Evolutionary conservation across 2,888 invertebrate species (phyloP), one percentile per base, ranked within the genome.

Genomic region (Antheraea yamamai): DNA sequence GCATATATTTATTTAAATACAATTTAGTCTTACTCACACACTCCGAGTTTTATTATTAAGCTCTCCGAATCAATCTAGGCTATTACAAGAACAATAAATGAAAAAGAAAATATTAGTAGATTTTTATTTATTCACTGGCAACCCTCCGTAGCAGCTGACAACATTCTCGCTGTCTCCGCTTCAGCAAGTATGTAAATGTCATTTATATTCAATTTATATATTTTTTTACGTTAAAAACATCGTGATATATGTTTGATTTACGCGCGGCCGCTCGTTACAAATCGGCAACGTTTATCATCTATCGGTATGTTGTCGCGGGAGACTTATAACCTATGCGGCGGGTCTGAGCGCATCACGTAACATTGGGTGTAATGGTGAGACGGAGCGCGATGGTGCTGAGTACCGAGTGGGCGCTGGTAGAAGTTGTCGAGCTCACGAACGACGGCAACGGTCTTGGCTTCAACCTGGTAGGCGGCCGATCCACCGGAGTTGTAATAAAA

Each of bases 341-440:
- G 81, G 79, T 80, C 83, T 81, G 80, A 78, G 83, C 84, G 85
- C 85, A 87, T 92, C 93, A 94, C 94, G 93, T 93, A 93, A 94
- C 93, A 85, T 85, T 88, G 88, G 87, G 85, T 87, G 89, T 88
- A 89, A 95, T 95, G 95, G 95, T 95, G 88, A 92, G 89, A 87
- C 88, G 87, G 84, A 83, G 84, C 88, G 94, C 92, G 89, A 96
- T 96, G 96, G 96, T 96, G 96, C 96, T 99, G 95, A 99, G 98
- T 95, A 99, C 99, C 92, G 99, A 99, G 96, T 99, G 99, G 99
- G 99, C 99, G 85, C 99, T 99, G 96, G 98, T 99, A 92, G 99
- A 99, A 97, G 98, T 99, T 87, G 98, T 99, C 92, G 99, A 99
- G 95, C 96, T 99, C 86, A 96, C 97, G 84, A 99, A 99, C 94